A percentile compares a stretch with the other conserved stretches of the same genome.
These are phyloP conservation scores for Noctua janthina DNA, from an alignment of 2,888 invertebrate genomes.

Conservation along the genomic window DNA sequence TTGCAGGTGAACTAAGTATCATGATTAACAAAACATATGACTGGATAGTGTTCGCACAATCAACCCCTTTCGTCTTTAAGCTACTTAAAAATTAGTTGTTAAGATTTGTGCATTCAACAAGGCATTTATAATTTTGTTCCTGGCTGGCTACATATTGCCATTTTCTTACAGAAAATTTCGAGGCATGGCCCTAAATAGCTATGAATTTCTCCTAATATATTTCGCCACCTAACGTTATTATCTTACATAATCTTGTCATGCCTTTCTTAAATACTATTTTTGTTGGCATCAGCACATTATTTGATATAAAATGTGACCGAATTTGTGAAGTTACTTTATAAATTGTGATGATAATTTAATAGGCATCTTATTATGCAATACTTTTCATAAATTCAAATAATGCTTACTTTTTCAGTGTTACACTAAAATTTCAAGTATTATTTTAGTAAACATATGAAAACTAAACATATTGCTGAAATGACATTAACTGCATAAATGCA, in stretches of 20 bases:
- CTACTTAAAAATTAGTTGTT: constrained; percentile 54
- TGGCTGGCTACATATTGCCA: constrained; percentile 29
- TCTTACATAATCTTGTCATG: constrained; percentile 47
- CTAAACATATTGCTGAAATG: constrained; percentile 70
- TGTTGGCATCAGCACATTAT: constrained; percentile 43
- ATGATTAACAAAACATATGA: constrained; percentile 12
- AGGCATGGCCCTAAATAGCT: constrained; percentile 50
- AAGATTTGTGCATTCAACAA: constrained; percentile 52
- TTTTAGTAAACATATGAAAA: constrained; percentile 49
- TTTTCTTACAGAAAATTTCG: constrained; percentile 55
- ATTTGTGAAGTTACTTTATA: constrained; percentile 65
- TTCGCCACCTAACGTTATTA: constrained; percentile 29
- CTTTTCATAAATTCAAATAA: constrained; percentile 68
- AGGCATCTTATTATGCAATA: constrained; percentile 73
- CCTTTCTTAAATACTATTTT: constrained; percentile 32
- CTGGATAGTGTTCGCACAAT: constrained; percentile 9
- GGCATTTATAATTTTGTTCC: constrained; percentile 46
- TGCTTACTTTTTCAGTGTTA: constrained; percentile 66
- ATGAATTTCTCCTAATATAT: constrained; percentile 45
- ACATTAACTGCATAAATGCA: constrained; percentile 69
- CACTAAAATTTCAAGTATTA: constrained; percentile 69
- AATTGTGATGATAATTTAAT: constrained; percentile 71
- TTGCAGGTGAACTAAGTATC: constrained; percentile 3
- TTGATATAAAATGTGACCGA: constrained; percentile 65
- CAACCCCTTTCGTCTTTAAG: constrained; percentile 35